Evolutionary conservation across 2,113 vertebrate genomes (phyloP), one percentile per base, ranked within the genome.

Genomic region (Tetrao urogallus): DNA sequence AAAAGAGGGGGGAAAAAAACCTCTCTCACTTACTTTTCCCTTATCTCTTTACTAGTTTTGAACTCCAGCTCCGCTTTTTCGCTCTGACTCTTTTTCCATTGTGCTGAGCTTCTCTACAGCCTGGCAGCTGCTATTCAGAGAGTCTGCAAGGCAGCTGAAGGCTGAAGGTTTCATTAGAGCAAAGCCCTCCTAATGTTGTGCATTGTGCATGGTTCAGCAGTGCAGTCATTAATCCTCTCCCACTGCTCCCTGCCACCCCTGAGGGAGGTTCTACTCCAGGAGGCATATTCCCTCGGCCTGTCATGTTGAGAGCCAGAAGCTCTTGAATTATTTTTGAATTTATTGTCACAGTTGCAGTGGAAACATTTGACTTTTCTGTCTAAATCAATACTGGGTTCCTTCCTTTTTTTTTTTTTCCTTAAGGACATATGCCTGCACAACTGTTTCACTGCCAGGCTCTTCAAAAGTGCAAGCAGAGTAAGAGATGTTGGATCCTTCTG

Each of bases 111-210:
- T 54, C 75, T 94, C 87, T 82, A 25, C 82, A n/a, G 92, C 1
- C 86, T 92, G 92, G 90, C 94, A 92, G 96, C 89, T 91, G 94
- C 96, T 89, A 12, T 75, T 94, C 89, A 89, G 83, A 27, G 20
- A 92, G 66, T 28, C 84, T 85, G 73, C 24, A 7, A 66, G 66
- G 87, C 91, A 92, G 87, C 22, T 3, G 21, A 88, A 60, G 92
- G 93, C 32, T 84, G 94, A 45, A 91, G 91, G 79, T 92, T 95
- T 90, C 85, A 69, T 83, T 61, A 72, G 5, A 90, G 94, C 79
- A 78, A 69, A 96, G 89, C 91, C 61, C 88, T 94, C 82, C 85
- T 72, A 45, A 25, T 15, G 85, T 12, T 67, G 87, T 38, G 85
- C 82, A 88, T 27, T 80, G 87, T 80, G 71, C 78, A 34, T 27